A percentile compares a stretch with the other conserved stretches of the same genome.
phyloP scores from a whole-genome alignment of 2,113 vertebrate species.

The Pomatorhinus ruficollis region DNA sequence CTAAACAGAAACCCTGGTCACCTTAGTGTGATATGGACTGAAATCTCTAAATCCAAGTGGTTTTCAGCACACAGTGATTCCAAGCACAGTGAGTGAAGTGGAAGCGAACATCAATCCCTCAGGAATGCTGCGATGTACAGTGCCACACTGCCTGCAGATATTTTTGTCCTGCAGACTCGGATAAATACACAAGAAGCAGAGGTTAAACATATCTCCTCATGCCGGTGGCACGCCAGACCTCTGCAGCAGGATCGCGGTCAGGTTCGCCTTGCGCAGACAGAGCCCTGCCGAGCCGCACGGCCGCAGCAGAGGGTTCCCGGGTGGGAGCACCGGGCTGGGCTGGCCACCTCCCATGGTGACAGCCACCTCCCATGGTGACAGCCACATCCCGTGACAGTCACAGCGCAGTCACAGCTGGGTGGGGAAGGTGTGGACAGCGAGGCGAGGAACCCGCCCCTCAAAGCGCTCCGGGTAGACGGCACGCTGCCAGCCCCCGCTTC shows the following conservation, averaged over 20 bases:
- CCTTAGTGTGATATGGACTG: background rate
- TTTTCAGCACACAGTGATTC: background rate
- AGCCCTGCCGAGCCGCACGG: background rate
- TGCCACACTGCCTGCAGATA: background rate
- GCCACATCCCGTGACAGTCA: background rate
- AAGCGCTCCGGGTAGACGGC: accelerated
- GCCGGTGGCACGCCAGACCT: background rate
- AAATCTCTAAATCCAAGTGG: background rate
- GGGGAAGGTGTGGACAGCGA: accelerated
- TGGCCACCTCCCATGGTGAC: accelerated
- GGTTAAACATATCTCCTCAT: background rate
- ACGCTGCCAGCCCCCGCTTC: accelerated
- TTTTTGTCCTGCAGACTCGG: background rate
- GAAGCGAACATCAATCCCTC: background rate
- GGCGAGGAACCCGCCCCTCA: background rate
- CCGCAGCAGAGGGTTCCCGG: no score
- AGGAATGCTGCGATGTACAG: background rate
- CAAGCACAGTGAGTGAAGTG: background rate
- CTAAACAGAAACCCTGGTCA: background rate
- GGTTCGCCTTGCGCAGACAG: background rate
- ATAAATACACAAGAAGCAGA: background rate
- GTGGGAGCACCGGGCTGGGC: background rate
- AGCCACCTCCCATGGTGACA: no score
- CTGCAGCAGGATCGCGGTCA: background rate
- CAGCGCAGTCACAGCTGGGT: accelerated